A percentile compares a stretch with the other conserved stretches of the same genome.
These are phyloP conservation scores for Notamacropus eugenii DNA, from an alignment of 2,797 vertebrate species.

Conservation along the genomic window DNA sequence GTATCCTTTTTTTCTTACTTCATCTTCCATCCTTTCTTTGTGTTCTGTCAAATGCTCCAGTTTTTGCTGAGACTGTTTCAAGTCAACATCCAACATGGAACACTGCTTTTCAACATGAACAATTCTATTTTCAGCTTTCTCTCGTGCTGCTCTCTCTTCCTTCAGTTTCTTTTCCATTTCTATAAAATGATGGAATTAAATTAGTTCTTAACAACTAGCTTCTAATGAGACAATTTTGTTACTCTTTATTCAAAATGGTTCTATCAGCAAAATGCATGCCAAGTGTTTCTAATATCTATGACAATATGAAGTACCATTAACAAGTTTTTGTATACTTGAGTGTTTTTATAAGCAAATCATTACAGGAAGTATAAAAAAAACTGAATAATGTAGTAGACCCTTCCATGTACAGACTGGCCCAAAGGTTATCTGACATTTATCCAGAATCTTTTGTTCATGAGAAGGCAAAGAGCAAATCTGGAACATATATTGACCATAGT, in stretches of 20 bases:
- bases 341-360: neutral
- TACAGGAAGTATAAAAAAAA: neutral
- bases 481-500: neutral
- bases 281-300: neutral
- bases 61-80: conserved; percentile 98
- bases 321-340: neutral
- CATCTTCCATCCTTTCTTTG: conserved; percentile 96
- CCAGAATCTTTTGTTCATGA: neutral
- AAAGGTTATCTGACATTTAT: neutral
- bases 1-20: conserved; percentile 85
- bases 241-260: neutral
- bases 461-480: neutral
- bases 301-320: neutral
- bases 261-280: neutral
- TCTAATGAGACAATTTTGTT: neutral
- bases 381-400: neutral
- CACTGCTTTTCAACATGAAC: conserved; percentile 99
- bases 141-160: conserved; percentile 93
- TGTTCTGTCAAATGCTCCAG: conserved; percentile 96
- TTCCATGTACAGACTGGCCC: neutral
- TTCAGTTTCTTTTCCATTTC: conserved; percentile 97
- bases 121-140: conserved; percentile 94
- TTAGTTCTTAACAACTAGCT: neutral
- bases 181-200: conserved; percentile 70
- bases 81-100: conserved; percentile 98